Evolutionary conservation across 2,888 invertebrate species (phyloP).

Genomic region (Ephialtes manifestator): DNA sequence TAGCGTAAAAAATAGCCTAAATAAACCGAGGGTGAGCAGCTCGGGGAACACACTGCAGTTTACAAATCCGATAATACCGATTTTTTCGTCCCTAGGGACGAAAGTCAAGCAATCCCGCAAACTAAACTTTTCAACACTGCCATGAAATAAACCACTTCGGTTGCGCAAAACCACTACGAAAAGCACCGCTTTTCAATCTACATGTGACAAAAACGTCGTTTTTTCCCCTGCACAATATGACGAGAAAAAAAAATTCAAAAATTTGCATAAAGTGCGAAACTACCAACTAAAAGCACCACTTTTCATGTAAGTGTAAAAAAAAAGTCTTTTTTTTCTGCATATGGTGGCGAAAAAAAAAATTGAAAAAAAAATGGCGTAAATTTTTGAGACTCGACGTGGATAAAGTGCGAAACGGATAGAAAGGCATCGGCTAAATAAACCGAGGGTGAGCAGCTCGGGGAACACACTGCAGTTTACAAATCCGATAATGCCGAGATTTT

Average conservation of each 20-base stretch:
- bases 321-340: neutral
- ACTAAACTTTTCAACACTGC: too few relatives aligned
- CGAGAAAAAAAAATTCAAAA: too few relatives aligned
- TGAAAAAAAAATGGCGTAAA: neutral
- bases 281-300: too few relatives aligned
- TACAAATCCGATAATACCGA: constrained; percentile 80
- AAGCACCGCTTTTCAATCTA: too few relatives aligned
- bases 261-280: too few relatives aligned
- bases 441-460: neutral
- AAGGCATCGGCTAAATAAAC: constrained; percentile 3
- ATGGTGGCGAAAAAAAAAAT: neutral
- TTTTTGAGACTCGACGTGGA: neutral
- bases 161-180: too few relatives aligned
- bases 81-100: too few relatives aligned
- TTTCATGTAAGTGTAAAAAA: neutral
- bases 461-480: constrained; percentile 74
- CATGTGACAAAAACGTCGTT: too few relatives aligned
- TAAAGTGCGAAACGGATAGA: neutral
- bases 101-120: too few relatives aligned
- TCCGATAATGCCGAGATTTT: constrained; percentile 76
- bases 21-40: constrained; percentile 8
- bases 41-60: constrained; percentile 65
- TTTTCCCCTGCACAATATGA: too few relatives aligned
- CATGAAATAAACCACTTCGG: too few relatives aligned
- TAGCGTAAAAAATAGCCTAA: neutral